phyloP scores from a whole-genome alignment of 2,888 invertebrate species.

The Meteorus cinctellus region DNA sequence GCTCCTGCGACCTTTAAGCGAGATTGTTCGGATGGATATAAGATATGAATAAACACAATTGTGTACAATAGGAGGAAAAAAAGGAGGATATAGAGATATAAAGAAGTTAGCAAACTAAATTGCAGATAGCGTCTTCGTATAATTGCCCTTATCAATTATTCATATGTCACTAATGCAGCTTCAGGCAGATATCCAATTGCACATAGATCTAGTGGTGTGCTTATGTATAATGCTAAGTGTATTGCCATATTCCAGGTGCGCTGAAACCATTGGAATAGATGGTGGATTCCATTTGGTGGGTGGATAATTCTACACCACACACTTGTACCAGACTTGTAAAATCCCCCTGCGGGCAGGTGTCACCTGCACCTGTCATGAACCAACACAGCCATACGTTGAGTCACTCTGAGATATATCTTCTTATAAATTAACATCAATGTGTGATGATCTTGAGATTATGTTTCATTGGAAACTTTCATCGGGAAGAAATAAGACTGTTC shows the following conservation, averaged over 20 bases:
- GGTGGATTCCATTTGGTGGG: constrained; percentile 42
- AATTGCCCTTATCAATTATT: neutral
- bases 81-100: neutral
- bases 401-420: neutral
- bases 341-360: constrained; percentile 60
- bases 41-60: constrained; percentile 7
- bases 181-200: neutral
- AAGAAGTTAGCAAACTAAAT: neutral
- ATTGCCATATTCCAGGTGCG: constrained; percentile 1
- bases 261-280: neutral
- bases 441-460: neutral
- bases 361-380: constrained; percentile 60
- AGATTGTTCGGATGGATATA: neutral
- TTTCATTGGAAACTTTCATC: neutral
- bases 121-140: neutral
- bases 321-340: constrained; percentile 53
- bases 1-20: constrained; percentile 29
- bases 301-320: constrained; percentile 40
- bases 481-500: neutral
- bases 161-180: neutral
- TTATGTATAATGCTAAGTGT: neutral
- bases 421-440: neutral
- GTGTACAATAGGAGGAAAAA: neutral
- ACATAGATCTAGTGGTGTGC: neutral
- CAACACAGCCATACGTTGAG: constrained; percentile 5